phyloP scores from a whole-genome alignment of 2,113 vertebrate genomes.

The Herpailurus yagouaroundi region DNA sequence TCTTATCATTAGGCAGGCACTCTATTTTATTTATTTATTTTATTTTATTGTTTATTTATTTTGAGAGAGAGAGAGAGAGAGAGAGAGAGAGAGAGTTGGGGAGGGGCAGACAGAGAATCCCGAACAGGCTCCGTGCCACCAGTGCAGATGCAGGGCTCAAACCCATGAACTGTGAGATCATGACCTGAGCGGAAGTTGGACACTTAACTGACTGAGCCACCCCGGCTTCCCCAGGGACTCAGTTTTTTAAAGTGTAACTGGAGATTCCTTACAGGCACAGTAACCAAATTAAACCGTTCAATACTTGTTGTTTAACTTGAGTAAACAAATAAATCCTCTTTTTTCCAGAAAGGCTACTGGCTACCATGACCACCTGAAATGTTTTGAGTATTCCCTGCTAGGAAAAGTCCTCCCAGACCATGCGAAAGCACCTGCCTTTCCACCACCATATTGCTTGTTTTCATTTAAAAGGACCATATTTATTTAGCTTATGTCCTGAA shows the following conservation, averaged over 20 bases:
- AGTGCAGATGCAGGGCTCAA: too few relatives aligned
- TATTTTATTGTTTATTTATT: too few relatives aligned
- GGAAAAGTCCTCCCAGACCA: not conserved
- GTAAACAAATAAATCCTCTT: not conserved
- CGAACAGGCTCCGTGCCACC: too few relatives aligned
- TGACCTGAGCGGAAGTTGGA: too few relatives aligned
- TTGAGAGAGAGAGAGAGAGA: too few relatives aligned
- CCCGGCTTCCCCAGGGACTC: not conserved
- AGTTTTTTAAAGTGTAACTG: not conserved
- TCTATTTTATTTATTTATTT: not conserved
- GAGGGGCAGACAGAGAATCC: too few relatives aligned
- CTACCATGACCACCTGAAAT: not conserved
- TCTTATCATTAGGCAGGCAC: not conserved
- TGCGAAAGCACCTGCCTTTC: not conserved
- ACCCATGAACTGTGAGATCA: too few relatives aligned
- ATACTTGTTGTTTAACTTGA: not conserved
- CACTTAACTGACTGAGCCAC: too few relatives aligned
- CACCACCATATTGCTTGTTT: not conserved
- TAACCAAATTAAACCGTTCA: not conserved
- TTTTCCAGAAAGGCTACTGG: not conserved
- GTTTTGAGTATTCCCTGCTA: not conserved
- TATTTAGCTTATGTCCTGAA: not conserved
- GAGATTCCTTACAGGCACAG: not conserved
- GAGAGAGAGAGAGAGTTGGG: too few relatives aligned
- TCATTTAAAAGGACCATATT: constrained; percentile 18